Conservation (phyloP, 2,113 vertebrate genomes). For the Petrocephalus zakoni region DNA sequence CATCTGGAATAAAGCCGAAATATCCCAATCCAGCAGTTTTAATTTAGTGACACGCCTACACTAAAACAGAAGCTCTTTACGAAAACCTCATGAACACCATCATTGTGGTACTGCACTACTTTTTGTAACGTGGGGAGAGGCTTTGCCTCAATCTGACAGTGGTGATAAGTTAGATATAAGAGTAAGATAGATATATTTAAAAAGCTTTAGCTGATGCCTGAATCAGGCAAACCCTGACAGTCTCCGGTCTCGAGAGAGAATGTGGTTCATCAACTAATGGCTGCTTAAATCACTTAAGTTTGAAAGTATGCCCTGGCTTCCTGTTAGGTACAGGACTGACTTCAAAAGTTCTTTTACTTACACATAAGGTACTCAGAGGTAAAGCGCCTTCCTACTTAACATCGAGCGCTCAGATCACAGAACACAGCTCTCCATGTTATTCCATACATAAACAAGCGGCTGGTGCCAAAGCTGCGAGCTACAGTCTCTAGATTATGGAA, state of each 20-base stretch:
- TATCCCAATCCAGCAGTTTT: not conserved
- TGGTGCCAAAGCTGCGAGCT: not conserved
- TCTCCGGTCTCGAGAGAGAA: not conserved
- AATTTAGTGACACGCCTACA: not conserved
- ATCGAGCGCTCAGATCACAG: not conserved
- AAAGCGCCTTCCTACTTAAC: no score
- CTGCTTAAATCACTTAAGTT: not conserved
- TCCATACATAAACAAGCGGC: not conserved
- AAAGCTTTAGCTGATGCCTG: not conserved
- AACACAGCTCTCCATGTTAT: not conserved
- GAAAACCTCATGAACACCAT: not conserved
- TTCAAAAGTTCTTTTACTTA: no score
- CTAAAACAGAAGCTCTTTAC: not conserved
- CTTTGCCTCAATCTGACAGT: not conserved
- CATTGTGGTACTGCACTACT: not conserved
- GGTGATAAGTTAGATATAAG: not conserved
- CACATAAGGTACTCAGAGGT: no score
- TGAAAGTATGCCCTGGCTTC: not conserved
- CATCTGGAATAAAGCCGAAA: not conserved
- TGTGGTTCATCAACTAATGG: not conserved
- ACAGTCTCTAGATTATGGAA: not conserved
- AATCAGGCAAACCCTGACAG: not conserved
- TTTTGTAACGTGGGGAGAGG: not conserved
- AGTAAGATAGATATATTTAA: not conserved
- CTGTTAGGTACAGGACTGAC: no score